Conservation (phyloP, 2,113 vertebrate species). For the Nothobranchius kuhntae region DNA sequence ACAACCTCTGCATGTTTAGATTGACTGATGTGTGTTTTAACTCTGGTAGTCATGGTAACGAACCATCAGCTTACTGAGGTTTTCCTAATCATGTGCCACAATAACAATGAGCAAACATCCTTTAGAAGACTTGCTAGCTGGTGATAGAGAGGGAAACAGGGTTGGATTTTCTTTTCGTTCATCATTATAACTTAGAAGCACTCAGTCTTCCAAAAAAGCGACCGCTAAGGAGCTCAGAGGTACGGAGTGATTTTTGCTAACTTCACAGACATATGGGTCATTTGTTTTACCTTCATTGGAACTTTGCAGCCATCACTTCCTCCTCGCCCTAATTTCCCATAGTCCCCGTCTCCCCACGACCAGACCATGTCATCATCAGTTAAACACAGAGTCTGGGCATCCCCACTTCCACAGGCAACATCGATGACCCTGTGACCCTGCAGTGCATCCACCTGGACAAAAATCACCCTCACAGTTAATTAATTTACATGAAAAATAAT, state of each 20-base stretch:
- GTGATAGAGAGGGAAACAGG: too few relatives aligned
- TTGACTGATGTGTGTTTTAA: too few relatives aligned
- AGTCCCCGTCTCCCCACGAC: constrained; percentile 99
- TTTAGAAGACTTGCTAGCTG: too few relatives aligned
- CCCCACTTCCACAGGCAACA: constrained; percentile 95
- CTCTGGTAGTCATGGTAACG: too few relatives aligned
- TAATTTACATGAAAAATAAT: background rate
- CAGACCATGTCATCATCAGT: constrained; percentile 97
- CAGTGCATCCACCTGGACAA: constrained; percentile 91
- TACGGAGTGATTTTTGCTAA: background rate
- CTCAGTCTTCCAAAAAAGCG: too few relatives aligned
- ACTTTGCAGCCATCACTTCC: constrained; percentile 98
- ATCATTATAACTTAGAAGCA: too few relatives aligned
- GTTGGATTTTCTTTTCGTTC: too few relatives aligned
- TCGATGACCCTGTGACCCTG: constrained; percentile 96
- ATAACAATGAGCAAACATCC: too few relatives aligned
- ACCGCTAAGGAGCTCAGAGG: too few relatives aligned
- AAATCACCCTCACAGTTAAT: constrained; percentile 3
- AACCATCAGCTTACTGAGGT: too few relatives aligned
- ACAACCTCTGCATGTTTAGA: too few relatives aligned
- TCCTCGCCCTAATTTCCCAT: constrained; percentile 94
- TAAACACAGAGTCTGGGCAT: constrained; percentile 95
- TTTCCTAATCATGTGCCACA: too few relatives aligned
- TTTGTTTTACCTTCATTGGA: constrained; percentile 91
- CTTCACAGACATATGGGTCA: background rate